Conservation (phyloP, 2,113 vertebrate genomes). For the Pelobates fuscus region DNA sequence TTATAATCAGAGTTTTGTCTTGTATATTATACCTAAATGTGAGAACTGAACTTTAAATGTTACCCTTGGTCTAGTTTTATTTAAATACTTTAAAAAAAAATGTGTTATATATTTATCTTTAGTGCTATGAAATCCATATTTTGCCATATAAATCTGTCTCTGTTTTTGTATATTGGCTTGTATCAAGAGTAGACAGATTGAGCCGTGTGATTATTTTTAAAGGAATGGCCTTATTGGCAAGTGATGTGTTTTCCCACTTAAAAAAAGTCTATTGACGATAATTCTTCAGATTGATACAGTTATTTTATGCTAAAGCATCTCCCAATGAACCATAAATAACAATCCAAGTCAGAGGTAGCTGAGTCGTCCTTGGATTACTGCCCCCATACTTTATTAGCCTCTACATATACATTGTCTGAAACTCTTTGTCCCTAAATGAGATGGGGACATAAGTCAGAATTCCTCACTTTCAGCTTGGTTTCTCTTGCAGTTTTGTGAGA, state of each 20-base stretch:
- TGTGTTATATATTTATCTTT: background rate
- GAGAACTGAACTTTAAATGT: background rate
- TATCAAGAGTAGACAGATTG: background rate
- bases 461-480: too few species aligned
- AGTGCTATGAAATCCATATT: background rate
- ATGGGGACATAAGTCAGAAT: too few species aligned
- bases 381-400: too few species aligned
- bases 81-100: too few species aligned
- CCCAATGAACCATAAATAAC: background rate
- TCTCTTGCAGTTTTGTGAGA: too few species aligned
- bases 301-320: background rate
- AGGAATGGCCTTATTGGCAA: background rate
- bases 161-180: constrained; percentile 12
- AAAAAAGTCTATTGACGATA: constrained; percentile 3
- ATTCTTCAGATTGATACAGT: background rate
- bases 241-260: background rate
- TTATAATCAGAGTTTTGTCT: too few species aligned
- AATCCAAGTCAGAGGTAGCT: background rate
- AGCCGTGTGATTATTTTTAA: background rate
- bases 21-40: too few species aligned
- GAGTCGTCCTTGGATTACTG: too few species aligned
- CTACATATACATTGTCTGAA: too few species aligned
- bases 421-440: too few species aligned
- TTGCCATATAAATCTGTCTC: background rate
- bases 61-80: too few species aligned